Percentiles rank a stretch among this genome's conserved stretches.
Conservation (phyloP, 2,113 vertebrate species). For the Leucopsar rothschildi region DNA sequence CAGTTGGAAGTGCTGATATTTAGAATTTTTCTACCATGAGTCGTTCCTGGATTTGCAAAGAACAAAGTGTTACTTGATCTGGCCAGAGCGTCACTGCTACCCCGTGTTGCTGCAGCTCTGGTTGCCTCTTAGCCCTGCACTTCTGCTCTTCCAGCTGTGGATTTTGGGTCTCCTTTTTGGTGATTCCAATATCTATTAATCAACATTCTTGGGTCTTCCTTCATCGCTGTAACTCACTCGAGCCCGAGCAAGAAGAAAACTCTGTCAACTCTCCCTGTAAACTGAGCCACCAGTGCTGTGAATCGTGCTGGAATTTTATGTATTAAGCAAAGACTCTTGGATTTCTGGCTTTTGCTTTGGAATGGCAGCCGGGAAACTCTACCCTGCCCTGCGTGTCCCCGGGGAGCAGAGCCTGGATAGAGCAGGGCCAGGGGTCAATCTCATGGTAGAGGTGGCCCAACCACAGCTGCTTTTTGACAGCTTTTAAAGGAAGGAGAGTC, state of each 20-base stretch:
- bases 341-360: constrained; percentile 46
- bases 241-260: constrained; percentile 31
- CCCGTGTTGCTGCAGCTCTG: rapidly evolving
- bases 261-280: constrained; percentile 55
- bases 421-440: constrained; percentile 72
- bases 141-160: neutral
- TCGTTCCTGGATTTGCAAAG: neutral
- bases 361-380: constrained; percentile 58
- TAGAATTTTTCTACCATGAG: neutral
- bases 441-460: constrained; percentile 49
- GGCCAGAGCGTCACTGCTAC: neutral
- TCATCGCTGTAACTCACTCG: neutral
- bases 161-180: neutral
- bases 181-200: neutral
- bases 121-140: neutral
- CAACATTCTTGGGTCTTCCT: constrained; percentile 52
- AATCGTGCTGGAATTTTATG: constrained; percentile 44
- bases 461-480: constrained; percentile 66
- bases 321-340: constrained; percentile 46
- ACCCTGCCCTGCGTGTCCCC: constrained; percentile 50
- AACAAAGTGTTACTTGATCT: neutral
- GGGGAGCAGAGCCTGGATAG: constrained; percentile 22
- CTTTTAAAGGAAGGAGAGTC: neutral
- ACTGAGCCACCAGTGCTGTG: constrained; percentile 8
- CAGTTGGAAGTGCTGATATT: neutral